phyloP scores from a whole-genome alignment of 2,888 invertebrate species.

The Octodonta nipae region DNA sequence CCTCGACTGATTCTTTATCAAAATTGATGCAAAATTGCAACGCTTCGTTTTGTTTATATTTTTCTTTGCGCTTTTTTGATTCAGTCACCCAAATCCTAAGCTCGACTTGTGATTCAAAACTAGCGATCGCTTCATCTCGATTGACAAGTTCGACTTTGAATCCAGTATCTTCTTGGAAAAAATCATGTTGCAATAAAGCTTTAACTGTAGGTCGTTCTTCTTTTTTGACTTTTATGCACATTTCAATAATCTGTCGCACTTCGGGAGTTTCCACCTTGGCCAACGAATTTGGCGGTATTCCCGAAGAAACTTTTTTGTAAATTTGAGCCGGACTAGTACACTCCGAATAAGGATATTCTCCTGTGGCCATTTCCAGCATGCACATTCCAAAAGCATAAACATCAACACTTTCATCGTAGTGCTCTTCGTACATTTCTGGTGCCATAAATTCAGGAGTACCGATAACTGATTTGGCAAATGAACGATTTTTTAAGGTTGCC shows the following conservation, averaged over 20 bases:
- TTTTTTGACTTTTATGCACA: slow-evolving; percentile 80
- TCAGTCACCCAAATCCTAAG: slow-evolving; percentile 88
- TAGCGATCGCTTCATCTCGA: slow-evolving; percentile 55
- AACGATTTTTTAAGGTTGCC: slow-evolving; percentile 95
- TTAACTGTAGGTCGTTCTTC: slow-evolving; percentile 86
- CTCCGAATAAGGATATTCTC: slow-evolving; percentile 98
- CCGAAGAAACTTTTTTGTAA: slow-evolving; percentile 94
- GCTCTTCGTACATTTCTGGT: slow-evolving; percentile 99
- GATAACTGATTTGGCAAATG: slow-evolving; percentile 87
- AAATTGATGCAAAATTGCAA: no score
- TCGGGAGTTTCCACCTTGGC: slow-evolving; percentile 91
- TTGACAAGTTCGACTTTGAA: slow-evolving; percentile 60
- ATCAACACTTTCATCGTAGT: slow-evolving; percentile 97
- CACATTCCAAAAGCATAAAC: slow-evolving; percentile 99
- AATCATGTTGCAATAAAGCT: slow-evolving; percentile 86
- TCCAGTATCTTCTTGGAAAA: slow-evolving; percentile 90
- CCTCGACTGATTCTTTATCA: no score
- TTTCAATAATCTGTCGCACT: slow-evolving; percentile 90
- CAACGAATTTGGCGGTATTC: slow-evolving; percentile 85
- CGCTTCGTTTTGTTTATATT: slow-evolving; percentile 97
- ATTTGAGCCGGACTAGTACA: slow-evolving; percentile 98
- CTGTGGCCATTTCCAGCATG: slow-evolving; percentile 99
- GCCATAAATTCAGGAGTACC: slow-evolving; percentile 95
- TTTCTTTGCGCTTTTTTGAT: slow-evolving; percentile 90
- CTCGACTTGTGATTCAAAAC: no score